Evolutionary conservation across 2,888 invertebrate genomes (phyloP).

Genomic region (Phaonia tiefii): DNA sequence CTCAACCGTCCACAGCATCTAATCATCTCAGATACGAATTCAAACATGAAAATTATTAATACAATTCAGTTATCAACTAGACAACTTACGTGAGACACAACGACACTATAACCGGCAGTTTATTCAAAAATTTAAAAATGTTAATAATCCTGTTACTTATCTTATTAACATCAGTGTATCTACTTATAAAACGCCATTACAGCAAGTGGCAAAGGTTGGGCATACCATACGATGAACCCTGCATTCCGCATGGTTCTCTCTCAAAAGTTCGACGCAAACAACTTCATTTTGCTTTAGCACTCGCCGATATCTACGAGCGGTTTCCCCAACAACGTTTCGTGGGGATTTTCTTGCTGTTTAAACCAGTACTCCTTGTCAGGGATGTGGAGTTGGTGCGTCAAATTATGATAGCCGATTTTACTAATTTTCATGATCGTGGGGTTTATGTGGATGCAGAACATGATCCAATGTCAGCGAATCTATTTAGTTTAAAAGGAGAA

Average conservation of each 20-base stretch:
- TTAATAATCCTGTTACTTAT: constrained; percentile 64
- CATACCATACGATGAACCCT: constrained; percentile 81
- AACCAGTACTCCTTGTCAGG: constrained; percentile 83
- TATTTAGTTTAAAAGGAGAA: constrained; percentile 76
- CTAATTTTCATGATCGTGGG: constrained; percentile 85
- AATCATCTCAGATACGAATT: too few species aligned
- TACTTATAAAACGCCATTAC: constrained; percentile 68
- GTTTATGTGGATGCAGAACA: constrained; percentile 83
- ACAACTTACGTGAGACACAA: too few species aligned
- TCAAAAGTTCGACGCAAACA: constrained; percentile 82
- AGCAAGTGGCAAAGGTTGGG: constrained; percentile 83
- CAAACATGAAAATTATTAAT: too few species aligned
- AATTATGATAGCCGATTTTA: constrained; percentile 84
- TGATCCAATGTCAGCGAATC: constrained; percentile 84
- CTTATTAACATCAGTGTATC: constrained; percentile 43
- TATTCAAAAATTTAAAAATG: too few species aligned
- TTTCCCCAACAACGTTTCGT: constrained; percentile 77
- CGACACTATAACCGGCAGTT: too few species aligned
- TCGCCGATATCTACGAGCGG: constrained; percentile 83
- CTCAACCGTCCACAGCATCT: too few species aligned
- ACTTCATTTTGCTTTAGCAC: constrained; percentile 83
- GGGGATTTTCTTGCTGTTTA: constrained; percentile 84
- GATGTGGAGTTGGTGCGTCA: constrained; percentile 84
- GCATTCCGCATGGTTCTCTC: constrained; percentile 85
- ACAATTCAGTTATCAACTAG: too few species aligned